phyloP scores from a whole-genome alignment of 2,797 vertebrate species.

The Sebastes variabilis region DNA sequence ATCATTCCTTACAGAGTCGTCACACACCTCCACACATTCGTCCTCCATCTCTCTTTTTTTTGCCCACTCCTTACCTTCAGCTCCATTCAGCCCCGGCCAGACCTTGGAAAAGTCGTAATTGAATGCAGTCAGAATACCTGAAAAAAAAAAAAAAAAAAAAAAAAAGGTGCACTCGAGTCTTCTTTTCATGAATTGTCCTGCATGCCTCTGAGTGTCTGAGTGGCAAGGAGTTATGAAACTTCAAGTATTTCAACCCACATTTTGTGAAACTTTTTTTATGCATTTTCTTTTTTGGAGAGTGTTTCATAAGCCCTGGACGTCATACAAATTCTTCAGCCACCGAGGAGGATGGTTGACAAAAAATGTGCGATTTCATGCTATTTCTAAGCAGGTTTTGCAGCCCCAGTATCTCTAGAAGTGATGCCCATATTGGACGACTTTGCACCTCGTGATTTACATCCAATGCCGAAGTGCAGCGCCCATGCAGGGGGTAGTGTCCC shows the following conservation, averaged over 20 bases:
- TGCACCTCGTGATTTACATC: constrained; percentile 10
- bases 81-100: constrained; percentile 39
- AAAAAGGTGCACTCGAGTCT: background rate
- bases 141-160: background rate
- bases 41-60: constrained; percentile 35
- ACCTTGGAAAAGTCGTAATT: constrained; percentile 56
- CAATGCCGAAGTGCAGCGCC: background rate
- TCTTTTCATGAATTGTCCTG: constrained; percentile 25
- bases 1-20: constrained; percentile 71
- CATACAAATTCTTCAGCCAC: constrained; percentile 1
- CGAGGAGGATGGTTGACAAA: background rate
- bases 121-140: constrained; percentile 33
- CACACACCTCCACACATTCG: constrained; percentile 67
- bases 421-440: background rate
- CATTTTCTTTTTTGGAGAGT: background rate
- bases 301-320: constrained; percentile 13
- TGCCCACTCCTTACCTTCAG: constrained; percentile 24
- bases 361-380: background rate
- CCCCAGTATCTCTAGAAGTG: background rate
- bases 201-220: background rate
- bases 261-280: constrained; percentile 1
- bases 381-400: background rate
- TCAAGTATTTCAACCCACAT: constrained; percentile 10
- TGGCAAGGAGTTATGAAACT: constrained; percentile 9
- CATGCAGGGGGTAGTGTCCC: background rate